Percentiles rank a stretch among this genome's conserved stretches.
These are phyloP conservation scores for Aricia artaxerxes DNA, from an alignment of 2,888 invertebrate genomes.

Conservation along the genomic window DNA sequence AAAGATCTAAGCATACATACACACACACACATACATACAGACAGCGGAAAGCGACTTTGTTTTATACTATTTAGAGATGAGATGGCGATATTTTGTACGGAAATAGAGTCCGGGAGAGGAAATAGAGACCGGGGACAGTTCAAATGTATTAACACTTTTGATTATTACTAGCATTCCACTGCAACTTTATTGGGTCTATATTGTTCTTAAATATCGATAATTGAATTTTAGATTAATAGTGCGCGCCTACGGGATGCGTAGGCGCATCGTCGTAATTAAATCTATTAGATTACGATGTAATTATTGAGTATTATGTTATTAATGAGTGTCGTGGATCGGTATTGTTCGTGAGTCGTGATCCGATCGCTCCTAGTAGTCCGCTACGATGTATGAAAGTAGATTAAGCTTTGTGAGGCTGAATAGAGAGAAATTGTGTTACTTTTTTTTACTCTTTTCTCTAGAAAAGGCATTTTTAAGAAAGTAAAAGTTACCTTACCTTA, in stretches of 20 bases:
- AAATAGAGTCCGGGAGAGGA: no score
- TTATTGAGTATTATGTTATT: slow-evolving; percentile 62
- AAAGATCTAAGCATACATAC: no score
- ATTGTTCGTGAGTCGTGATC: slow-evolving; percentile 50
- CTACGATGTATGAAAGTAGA: neutral
- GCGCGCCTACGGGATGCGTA: slow-evolving; percentile 41
- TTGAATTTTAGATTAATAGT: slow-evolving; percentile 73
- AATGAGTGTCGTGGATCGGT: slow-evolving; percentile 50
- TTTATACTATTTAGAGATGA: no score
- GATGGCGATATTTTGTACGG: no score
- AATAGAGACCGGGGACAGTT: neutral
- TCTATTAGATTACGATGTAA: slow-evolving; percentile 72
- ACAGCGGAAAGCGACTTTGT: no score
- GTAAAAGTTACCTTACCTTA: no score
- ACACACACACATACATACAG: no score
- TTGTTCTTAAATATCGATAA: slow-evolving; percentile 47
- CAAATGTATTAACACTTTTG: neutral
- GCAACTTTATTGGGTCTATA: neutral
- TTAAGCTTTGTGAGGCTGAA: neutral
- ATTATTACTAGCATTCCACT: neutral
- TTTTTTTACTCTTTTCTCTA: no score
- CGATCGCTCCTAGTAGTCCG: slow-evolving; percentile 38
- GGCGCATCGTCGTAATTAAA: slow-evolving; percentile 58
- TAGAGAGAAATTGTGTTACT: no score
- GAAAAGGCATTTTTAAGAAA: no score